Evolutionary conservation across 92 coral and sea anemone species (phyloP).

Genomic region (Micromussa lordhowensis): DNA sequence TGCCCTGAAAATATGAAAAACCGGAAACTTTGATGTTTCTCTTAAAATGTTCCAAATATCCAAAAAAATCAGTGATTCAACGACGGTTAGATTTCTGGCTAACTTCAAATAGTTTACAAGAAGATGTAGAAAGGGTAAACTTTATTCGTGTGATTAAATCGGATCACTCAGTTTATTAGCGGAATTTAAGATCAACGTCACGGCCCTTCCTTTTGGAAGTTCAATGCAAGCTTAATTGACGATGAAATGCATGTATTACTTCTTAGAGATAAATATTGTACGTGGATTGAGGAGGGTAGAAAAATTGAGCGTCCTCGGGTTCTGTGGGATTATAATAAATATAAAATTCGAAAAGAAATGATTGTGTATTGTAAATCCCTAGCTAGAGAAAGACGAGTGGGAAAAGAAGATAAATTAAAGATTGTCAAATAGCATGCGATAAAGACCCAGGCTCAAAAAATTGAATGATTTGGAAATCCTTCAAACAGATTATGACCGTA

Average conservation of each 20-base stretch:
- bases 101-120: too few relatives aligned
- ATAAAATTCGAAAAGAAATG: too few relatives aligned
- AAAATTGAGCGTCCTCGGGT: background rate
- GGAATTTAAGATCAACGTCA: slow-evolving; percentile 6
- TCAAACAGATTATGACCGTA: slow-evolving; percentile 5
- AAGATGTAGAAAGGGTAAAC: too few relatives aligned
- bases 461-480: slow-evolving; percentile 6
- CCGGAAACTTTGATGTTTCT: too few relatives aligned
- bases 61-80: too few relatives aligned
- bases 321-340: too few relatives aligned
- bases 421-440: slow-evolving; percentile 7
- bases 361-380: too few relatives aligned
- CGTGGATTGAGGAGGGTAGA: background rate
- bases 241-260: slow-evolving; percentile 21
- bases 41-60: too few relatives aligned
- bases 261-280: background rate
- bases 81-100: too few relatives aligned
- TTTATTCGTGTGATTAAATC: slow-evolving; percentile 25
- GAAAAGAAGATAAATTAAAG: background rate
- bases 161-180: slow-evolving; percentile 44
- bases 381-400: too few relatives aligned
- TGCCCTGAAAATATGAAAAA: too few relatives aligned
- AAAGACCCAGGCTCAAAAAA: slow-evolving; percentile 2
- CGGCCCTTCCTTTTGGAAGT: slow-evolving; percentile 54
- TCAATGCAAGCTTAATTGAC: slow-evolving; percentile 32